A percentile compares a stretch with the other conserved stretches of the same genome.
Conservation (phyloP, 1,140 invertebrate species). For the Platorchestia sp. region DNA sequence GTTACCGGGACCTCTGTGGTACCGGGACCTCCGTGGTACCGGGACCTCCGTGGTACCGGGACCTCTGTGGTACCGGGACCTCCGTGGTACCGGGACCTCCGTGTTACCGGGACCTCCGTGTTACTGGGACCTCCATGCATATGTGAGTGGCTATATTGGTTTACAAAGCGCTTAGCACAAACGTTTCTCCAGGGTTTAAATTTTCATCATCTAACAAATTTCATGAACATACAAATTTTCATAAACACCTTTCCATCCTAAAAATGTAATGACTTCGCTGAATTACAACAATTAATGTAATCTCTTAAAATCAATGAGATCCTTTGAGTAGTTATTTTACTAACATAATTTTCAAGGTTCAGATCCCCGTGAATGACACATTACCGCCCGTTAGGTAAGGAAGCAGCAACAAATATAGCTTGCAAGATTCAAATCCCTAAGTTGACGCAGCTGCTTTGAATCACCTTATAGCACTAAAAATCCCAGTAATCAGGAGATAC, state of each 20-base stretch:
- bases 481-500: not conserved
- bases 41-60: too few relatives aligned
- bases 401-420: not conserved
- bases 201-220: too few relatives aligned
- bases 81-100: too few relatives aligned
- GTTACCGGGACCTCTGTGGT: too few relatives aligned
- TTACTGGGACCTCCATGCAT: too few relatives aligned
- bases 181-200: too few relatives aligned
- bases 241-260: not conserved
- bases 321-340: not conserved
- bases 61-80: too few relatives aligned
- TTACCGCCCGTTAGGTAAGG: not conserved
- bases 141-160: too few relatives aligned
- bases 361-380: not conserved
- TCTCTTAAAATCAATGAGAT: not conserved
- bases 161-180: too few relatives aligned
- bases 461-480: not conserved
- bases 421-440: not conserved
- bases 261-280: not conserved
- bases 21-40: too few relatives aligned
- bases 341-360: not conserved
- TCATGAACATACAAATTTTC: too few relatives aligned
- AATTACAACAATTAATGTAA: not conserved
- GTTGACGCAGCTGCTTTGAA: not conserved
- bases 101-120: too few relatives aligned